Evolutionary conservation across 2,888 invertebrate genomes (phyloP).

Genomic region (Hemistola chrysoprasaria): DNA sequence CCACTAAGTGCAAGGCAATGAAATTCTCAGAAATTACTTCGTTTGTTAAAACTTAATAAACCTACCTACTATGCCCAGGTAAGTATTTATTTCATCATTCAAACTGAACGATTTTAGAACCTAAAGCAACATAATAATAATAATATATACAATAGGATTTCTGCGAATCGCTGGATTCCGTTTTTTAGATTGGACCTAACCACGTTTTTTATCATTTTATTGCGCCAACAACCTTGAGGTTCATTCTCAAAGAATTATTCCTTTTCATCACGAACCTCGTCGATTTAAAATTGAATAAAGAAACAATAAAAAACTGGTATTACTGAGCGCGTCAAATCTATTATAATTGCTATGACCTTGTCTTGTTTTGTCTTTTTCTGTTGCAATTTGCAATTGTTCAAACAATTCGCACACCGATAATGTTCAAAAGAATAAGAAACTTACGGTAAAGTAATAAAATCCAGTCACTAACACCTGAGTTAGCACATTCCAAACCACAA

Average conservation of each 20-base stretch:
- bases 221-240: constrained; percentile 25
- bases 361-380: not conserved
- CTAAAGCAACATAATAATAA: too few relatives aligned
- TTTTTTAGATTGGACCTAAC: too few relatives aligned
- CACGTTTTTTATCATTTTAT: constrained; percentile 8
- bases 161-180: too few relatives aligned
- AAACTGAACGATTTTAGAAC: too few relatives aligned
- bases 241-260: constrained; percentile 17
- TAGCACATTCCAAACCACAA: constrained; percentile 68
- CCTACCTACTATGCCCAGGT: too few relatives aligned
- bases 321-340: not conserved
- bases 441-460: constrained; percentile 31
- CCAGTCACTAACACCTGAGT: constrained; percentile 46
- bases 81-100: too few relatives aligned
- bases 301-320: constrained; percentile 11
- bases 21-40: too few relatives aligned
- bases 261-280: constrained; percentile 10
- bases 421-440: constrained; percentile 10
- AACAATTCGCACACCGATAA: constrained; percentile 11
- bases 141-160: too few relatives aligned
- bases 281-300: constrained; percentile 8
- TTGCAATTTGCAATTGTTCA: constrained; percentile 14
- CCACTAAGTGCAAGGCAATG: too few relatives aligned
- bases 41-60: too few relatives aligned
- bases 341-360: not conserved